A percentile compares a stretch with the other conserved stretches of the same genome.
phyloP scores from a whole-genome alignment of 2,113 vertebrate species.

The Alaudala cheleensis region DNA sequence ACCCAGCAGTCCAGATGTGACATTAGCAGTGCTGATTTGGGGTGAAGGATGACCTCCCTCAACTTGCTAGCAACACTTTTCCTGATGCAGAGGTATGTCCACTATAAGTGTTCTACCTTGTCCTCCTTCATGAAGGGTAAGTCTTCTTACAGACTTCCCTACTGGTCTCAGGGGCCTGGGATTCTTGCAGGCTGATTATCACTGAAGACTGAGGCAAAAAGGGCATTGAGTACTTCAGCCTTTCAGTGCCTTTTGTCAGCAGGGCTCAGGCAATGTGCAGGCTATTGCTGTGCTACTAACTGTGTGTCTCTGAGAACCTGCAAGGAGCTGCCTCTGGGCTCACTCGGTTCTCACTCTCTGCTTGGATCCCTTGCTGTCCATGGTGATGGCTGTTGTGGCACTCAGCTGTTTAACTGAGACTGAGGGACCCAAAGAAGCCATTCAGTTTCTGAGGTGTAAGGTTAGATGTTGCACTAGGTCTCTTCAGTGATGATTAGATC shows the following conservation, averaged over 20 bases:
- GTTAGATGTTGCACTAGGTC: not conserved
- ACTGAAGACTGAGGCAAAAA: not conserved
- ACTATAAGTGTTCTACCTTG: not conserved
- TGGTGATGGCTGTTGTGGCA: not conserved
- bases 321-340: not conserved
- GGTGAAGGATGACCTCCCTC: not conserved
- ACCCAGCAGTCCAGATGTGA: not conserved
- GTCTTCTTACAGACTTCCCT: not conserved
- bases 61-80: not conserved
- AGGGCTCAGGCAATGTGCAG: fast-evolving
- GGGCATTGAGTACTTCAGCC: not conserved
- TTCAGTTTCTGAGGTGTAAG: fast-evolving
- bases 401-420: not conserved
- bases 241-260: not conserved
- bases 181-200: not conserved
- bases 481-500: not conserved
- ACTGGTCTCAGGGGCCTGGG: not conserved
- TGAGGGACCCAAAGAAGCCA: not conserved
- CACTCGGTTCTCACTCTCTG: not conserved
- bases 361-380: not conserved
- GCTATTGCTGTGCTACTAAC: not conserved
- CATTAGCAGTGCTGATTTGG: not conserved
- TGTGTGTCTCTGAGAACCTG: not conserved
- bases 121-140: not conserved
- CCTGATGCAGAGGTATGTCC: not conserved